Conservation (phyloP, 2,113 vertebrate species). For the Syrmaticus mikado region DNA sequence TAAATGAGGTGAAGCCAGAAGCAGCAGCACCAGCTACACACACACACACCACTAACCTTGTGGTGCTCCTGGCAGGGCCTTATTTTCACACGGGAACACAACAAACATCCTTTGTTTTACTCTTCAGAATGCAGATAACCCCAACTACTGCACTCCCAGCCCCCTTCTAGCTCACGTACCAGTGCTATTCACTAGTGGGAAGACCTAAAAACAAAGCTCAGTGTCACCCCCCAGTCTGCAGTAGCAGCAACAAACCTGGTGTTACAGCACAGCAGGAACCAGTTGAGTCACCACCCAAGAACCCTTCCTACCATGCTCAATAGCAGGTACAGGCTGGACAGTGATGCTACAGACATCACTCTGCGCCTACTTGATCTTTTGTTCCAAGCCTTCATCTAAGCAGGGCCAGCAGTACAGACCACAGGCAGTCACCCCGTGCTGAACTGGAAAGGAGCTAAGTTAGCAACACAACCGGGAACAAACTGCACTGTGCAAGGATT, state of each 20-base stretch:
- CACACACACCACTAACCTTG: neutral
- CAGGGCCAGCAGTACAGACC: neutral
- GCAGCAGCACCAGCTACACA: neutral
- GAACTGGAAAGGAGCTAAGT: neutral
- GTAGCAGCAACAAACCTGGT: neutral
- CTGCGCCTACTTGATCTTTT: neutral
- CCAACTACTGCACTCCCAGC: neutral
- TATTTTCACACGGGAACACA: neutral
- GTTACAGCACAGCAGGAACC: neutral
- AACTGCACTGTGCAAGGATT: neutral
- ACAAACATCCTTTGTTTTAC: neutral
- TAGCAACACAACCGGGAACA: neutral
- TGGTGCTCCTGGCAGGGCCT: accelerated
- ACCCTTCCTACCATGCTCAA: neutral
- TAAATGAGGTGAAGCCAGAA: neutral
- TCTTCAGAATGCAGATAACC: neutral
- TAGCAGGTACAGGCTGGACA: neutral
- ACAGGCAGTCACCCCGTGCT: neutral
- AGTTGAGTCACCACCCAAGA: neutral
- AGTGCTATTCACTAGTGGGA: accelerated
- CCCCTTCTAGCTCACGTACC: neutral
- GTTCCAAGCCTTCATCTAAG: neutral
- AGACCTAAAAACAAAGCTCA: neutral
- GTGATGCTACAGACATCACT: neutral
- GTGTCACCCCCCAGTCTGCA: neutral